Evolutionary conservation across 2,888 invertebrate genomes (phyloP), one percentile per base, ranked within the genome.

Genomic region (Drosophila rellima): DNA sequence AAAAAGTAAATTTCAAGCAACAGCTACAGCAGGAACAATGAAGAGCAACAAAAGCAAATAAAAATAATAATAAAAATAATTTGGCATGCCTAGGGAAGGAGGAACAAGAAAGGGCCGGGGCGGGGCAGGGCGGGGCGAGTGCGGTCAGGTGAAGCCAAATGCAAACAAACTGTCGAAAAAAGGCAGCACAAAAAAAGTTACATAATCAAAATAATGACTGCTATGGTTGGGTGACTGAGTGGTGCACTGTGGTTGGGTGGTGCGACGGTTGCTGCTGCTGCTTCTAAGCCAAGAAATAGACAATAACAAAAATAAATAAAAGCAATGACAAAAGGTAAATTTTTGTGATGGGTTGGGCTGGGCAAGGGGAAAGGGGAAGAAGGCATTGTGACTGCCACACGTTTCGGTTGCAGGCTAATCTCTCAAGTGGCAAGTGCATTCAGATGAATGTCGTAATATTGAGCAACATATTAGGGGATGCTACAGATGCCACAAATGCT

Each of bases 341-440:
- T 82, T 82, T 74, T 42, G 40, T 15, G n/a, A 39, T 8, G 52
- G 26, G 13, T 13, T 20, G 15, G 42, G 26, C 17, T 13, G 26
- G 15, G 42, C 5, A 13, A 51, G 10, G 6, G 44, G 6, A 10
- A 17, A 26, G 23, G 15, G 31, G 47, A 20, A 26, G 29, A 3
- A 0, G 45, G 35, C 48, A 64, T 39, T 51, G 71, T 60, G 45
- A 48, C 48, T 64, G 70, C 78, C 50, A 55, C 55, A 54, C 42
- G 42, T 42, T 55, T 42, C 11, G 54, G 73, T 79, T 82, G 81
- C 51, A 80, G 82, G 90, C 88, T 91, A 90, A 91, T 91, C 90
- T 91, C 85, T 89, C 90, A 91, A 91, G 91, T 91, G 91, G 89
- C 88, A 89, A 89, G 80, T 89, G 89, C 88, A 89, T 90, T 90